Base-by-base conservation (phyloP, 2,113 vertebrate genomes). In the Macroglossus sobrinus region DNA sequence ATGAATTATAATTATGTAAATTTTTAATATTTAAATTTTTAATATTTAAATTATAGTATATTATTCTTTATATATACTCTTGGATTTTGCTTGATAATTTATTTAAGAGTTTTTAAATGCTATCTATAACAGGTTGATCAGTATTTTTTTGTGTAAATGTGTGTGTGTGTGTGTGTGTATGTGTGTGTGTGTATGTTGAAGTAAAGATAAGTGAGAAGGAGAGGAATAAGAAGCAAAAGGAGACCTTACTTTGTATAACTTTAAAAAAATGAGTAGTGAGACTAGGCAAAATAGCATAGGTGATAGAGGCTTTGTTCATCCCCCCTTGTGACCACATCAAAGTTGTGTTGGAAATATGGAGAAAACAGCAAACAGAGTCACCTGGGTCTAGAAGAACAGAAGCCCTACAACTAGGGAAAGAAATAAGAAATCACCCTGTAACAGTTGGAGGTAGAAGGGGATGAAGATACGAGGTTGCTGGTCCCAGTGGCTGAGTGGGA, bases 11-110 rank as follows among this genome's bases (percentile, higher is more conserved):
- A 72, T 76, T 84, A 79, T 18, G 4, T 84, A 3, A 66, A 69
- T 72, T 61, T 45, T 93, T 88, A 66, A 66, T 74, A 88, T 94
- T 84, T 94, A 92, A 94, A 26, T 76, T 93, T 93, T 93, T 88
- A 66, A 66, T 74, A 88, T 94, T 84, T 94, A 92, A 94, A 26
- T 76, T 93, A 80, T 47, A 88, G 63, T 45, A 22, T 78, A 72
- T 63, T 88, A 74, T 50, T 79, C 40, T 50, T 96, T 71, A 88
- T 84, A 78, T 90, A 55, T 74, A 26, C 55, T 84, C 50, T 45
- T 82, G 12, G 14, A 59, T 68, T 93, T 68, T 89, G 12, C 64
- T 81, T 79, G 43, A 22, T 50, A 61, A 78, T 85, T 84, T 78
- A 84, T 43, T 79, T 94, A 80, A 3, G 14, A 53, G 50, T 38